Evolutionary conservation across 1,140 invertebrate species (phyloP), one percentile per base, ranked within the genome.

Genomic region (Camponotus vicinus): DNA sequence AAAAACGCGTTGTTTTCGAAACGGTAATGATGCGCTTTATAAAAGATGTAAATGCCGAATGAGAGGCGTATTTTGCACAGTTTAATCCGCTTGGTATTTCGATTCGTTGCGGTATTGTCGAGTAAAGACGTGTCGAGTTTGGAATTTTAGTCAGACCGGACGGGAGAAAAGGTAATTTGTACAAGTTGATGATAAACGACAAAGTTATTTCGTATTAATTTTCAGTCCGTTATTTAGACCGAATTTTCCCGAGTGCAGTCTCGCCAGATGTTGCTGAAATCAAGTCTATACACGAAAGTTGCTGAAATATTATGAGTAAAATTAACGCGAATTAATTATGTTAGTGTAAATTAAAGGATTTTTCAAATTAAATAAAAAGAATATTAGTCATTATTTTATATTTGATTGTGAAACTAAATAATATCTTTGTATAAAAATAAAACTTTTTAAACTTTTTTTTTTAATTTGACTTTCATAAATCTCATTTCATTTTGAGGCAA

Each of bases 161-260:
- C 40, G 37, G 32, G 2, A 8, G 27, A 1, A 34, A n/a, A 3
- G 45, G 6, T 52, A 27, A 57, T 80, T 37, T 32, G 15, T 59
- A 34, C n/a, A 34, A 82, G 37, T 45, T 45, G 52, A 27, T 27
- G 67, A 59, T 15, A 40, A 42, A 52, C 63, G 32, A 69, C 32
- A 0, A 82, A 71, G 52, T 82, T 73, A 40, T 27, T 37, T 73
- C 55, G 40, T 57, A 82, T 82, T 82, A 73, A 82, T 82, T 82
- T 27, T 59, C 52, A 71, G 37, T 11, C 52, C 21, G 64, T 57
- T 71, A 52, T 82, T 73, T 82, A 59, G 79, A 73, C 15, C 37
- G 18, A 73, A 82, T 82, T 82, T 82, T 71, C 66, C 21, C 37
- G 34, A 3, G 2, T 40, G 64, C 34, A 7, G 45, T 73, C 13